Evolutionary conservation across 1,140 invertebrate species (phyloP).

Genomic region (Melanaphis sacchari): DNA sequence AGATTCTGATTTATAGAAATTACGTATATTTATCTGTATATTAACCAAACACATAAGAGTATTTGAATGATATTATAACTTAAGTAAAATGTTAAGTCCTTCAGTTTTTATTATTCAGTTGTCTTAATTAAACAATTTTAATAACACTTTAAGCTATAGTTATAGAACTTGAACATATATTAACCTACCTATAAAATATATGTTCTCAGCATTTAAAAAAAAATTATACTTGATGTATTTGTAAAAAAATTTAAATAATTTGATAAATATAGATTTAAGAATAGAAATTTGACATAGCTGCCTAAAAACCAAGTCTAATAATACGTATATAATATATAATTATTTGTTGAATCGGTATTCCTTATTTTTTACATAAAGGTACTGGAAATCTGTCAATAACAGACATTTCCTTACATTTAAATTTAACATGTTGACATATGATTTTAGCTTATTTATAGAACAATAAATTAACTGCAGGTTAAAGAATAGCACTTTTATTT

Average conservation of each 20-base stretch:
- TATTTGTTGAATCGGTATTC: background rate
- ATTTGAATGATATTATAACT: background rate
- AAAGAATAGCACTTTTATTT: background rate
- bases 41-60: background rate
- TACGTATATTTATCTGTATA: background rate
- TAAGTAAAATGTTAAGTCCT: background rate
- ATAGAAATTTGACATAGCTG: background rate
- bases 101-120: background rate
- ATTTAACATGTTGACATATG: background rate
- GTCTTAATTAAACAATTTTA: background rate
- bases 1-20: background rate
- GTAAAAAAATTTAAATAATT: background rate
- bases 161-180: too few relatives aligned
- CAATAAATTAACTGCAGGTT: background rate
- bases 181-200: background rate
- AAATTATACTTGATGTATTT: background rate
- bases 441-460: background rate
- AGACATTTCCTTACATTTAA: background rate
- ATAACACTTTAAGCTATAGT: background rate
- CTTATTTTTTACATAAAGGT: background rate
- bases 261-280: background rate
- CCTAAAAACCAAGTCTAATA: background rate
- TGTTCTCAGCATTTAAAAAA: too few relatives aligned
- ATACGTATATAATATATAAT: background rate
- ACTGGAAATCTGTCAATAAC: background rate